Base-by-base conservation (phyloP, 2,888 invertebrate species). In the Lottia gigantea region DNA sequence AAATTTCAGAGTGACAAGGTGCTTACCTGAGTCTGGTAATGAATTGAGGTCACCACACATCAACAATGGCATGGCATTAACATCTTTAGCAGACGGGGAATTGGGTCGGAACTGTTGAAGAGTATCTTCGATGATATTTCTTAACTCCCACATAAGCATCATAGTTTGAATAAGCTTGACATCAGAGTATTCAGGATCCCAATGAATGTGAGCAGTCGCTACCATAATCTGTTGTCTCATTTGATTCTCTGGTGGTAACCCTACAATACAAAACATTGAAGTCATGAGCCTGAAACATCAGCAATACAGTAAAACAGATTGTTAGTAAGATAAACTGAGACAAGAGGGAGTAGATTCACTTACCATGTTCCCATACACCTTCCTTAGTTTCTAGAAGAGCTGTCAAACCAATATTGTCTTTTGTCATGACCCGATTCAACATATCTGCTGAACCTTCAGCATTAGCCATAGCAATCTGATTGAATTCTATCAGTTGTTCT, bases 141-240 rank as follows among this genome's bases (percentile, higher is more conserved):
- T 93, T 81, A 99, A 91, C 89, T 98, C 98, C 88, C 96, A 95
- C 90, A 96, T 95, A 80, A 99, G 90, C 97, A 99, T 98, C 95
- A 98, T 97, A 47, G 97, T 97, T 90, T 99, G 99, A 78, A 99
- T 97, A 64, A 99, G 92, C 90, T 99, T 99, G 65, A 99, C 99
- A 90, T 99, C 99, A 89, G 98, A 97, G 90, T 94, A 98, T 90
- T 99, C 98, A 0, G 99, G 99, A 91, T 99, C 98, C 99, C 99
- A 99, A 90, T 99, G 98, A 83, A 99, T 96, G 90, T 99, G 99
- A 47, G 98, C 98, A 46, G 98, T 99, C 89, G 98, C 97, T 67
- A 99, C 97, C 74, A 98, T 91, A 74, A 99, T 91, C 25, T 83
- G 86, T 75, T 87, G 86, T n/a, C 81, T 79, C 12, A 79, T 66